Evolutionary conservation across 2,113 vertebrate genomes (phyloP).

Genomic region (Ceyx margarethae): DNA sequence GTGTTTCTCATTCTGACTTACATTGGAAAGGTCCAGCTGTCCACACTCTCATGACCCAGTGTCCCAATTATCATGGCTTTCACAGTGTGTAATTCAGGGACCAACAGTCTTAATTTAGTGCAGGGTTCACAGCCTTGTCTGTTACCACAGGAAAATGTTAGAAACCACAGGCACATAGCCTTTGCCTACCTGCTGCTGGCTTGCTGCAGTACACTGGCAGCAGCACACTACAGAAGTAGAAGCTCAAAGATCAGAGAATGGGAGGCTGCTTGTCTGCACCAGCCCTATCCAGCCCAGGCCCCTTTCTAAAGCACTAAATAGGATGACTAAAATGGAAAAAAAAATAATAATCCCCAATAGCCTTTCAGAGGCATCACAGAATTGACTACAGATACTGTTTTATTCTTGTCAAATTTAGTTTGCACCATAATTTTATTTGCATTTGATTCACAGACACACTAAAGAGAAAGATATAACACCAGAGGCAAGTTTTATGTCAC

Average conservation of each 20-base stretch:
- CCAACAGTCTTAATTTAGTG: background rate
- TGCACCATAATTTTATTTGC: slow-evolving; percentile 24
- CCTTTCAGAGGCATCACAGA: background rate
- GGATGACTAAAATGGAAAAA: background rate
- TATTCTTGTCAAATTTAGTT: slow-evolving; percentile 19
- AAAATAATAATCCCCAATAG: background rate
- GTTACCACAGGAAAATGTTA: background rate
- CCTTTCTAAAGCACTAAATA: background rate
- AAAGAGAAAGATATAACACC: background rate
- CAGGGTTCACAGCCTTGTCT: background rate
- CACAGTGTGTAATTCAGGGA: background rate
- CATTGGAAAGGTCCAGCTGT: background rate
- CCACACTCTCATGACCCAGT: background rate
- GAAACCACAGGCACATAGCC: background rate
- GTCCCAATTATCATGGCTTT: background rate
- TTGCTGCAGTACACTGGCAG: background rate
- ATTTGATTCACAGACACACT: slow-evolving; percentile 24
- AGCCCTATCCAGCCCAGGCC: background rate
- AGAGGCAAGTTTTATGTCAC: background rate
- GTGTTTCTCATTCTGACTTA: background rate
- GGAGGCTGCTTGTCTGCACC: background rate
- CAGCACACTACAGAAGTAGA: background rate
- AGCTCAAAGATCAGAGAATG: background rate
- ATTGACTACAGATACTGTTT: slow-evolving; percentile 18
- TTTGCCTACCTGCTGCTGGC: background rate